Percentiles rank a stretch among this genome's conserved stretches.
These are phyloP conservation scores for Apotomis turbidana DNA, from an alignment of 2,888 invertebrate species.

Conservation along the genomic window DNA sequence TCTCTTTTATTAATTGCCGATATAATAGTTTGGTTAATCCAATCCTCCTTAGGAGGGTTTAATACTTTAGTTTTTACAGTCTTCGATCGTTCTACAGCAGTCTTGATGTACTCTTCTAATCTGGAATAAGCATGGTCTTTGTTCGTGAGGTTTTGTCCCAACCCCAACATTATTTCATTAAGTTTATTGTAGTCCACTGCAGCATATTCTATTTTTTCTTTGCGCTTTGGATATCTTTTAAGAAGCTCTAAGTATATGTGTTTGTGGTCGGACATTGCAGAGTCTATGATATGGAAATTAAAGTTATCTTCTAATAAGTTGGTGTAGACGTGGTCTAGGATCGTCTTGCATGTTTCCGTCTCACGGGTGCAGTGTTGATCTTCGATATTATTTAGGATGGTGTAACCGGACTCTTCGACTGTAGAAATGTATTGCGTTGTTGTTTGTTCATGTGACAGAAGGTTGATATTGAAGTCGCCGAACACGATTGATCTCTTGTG, in stretches of 20 bases:
- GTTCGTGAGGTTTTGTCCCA: neutral
- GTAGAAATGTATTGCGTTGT: slow-evolving; percentile 1
- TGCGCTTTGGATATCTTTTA: neutral
- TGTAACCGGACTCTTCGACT: slow-evolving; percentile 30
- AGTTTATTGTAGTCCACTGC: slow-evolving; percentile 22
- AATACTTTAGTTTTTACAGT: slow-evolving; percentile 22
- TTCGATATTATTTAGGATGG: slow-evolving; percentile 44
- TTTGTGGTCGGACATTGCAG: neutral
- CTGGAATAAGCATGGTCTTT: neutral
- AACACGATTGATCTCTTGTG: slow-evolving; percentile 8
- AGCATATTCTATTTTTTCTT: neutral
- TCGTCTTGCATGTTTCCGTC: no score
- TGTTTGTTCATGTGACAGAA: no score
- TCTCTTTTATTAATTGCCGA: slow-evolving; percentile 4
- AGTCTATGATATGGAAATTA: slow-evolving; percentile 27
- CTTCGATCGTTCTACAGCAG: slow-evolving; percentile 4
- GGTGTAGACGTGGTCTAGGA: slow-evolving; percentile 20
- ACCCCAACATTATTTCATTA: neutral
- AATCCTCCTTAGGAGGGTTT: slow-evolving; percentile 23
- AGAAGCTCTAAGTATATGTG: slow-evolving; percentile 11
- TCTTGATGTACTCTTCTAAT: slow-evolving; percentile 5
- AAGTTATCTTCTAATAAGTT: slow-evolving; percentile 44
- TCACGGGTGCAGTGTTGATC: slow-evolving; percentile 7
- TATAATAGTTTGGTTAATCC: slow-evolving; percentile 23
- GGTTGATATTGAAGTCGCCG: no score